Evolutionary conservation across 2,797 vertebrate genomes (phyloP).

Genomic region (Ibycter americanus): DNA sequence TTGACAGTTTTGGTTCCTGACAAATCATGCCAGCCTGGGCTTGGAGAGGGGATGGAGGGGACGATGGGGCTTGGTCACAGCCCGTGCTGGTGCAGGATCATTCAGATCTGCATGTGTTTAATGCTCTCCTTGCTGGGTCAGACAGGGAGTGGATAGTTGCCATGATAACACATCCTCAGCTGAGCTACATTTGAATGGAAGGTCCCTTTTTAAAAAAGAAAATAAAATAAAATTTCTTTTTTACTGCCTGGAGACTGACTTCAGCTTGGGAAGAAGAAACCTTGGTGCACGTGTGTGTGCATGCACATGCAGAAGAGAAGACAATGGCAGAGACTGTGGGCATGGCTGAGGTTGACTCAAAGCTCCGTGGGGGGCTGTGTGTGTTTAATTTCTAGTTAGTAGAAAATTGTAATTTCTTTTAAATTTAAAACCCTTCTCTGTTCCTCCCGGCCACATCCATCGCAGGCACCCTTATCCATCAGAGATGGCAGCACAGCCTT

Average conservation of each 20-base stretch:
- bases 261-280: neutral
- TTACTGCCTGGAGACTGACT: neutral
- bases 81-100: neutral
- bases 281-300: neutral
- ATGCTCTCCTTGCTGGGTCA: neutral
- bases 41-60: neutral
- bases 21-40: neutral
- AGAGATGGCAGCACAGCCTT: neutral
- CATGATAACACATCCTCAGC: neutral
- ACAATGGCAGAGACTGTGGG: rapidly evolving
- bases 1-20: conserved; percentile 74
- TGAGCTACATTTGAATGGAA: neutral
- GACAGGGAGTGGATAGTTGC: neutral
- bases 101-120: neutral
- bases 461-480: neutral
- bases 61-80: neutral
- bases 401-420: neutral
- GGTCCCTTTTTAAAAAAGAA: neutral
- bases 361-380: neutral
- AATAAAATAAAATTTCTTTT: neutral
- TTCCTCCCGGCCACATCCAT: neutral
- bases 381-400: neutral
- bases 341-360: neutral
- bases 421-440: neutral
- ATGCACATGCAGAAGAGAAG: neutral